A percentile compares a stretch with the other conserved stretches of the same genome.
Evolutionary conservation across 2,113 vertebrate species (phyloP).

Genomic region (Callocephalon fimbriatum): DNA sequence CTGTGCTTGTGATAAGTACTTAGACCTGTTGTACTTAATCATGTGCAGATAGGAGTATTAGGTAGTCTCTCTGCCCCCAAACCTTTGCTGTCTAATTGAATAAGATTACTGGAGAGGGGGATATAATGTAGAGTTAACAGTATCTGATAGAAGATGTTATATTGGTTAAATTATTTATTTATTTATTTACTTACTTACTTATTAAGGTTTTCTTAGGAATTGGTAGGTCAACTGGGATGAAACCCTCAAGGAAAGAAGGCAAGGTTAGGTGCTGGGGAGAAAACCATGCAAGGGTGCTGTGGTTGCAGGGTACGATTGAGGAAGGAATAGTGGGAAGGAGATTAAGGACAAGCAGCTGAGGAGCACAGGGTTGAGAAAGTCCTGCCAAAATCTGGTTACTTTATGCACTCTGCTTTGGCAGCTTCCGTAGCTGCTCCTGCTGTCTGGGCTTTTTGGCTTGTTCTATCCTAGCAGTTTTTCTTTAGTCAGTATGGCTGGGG

Average conservation of each 20-base stretch:
- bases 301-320: accelerated
- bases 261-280: neutral
- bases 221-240: neutral
- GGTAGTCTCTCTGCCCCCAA: neutral
- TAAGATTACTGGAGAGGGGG: neutral
- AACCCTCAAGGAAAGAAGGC: neutral
- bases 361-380: neutral
- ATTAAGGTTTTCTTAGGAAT: neutral
- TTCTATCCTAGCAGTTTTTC: neutral
- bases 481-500: neutral
- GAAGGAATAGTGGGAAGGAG: neutral
- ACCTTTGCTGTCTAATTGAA: neutral
- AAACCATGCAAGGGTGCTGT: neutral
- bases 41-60: neutral
- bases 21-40: neutral
- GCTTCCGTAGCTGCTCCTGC: neutral
- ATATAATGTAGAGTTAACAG: neutral
- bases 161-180: neutral
- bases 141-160: neutral
- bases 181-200: neutral
- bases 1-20: neutral
- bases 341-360: neutral
- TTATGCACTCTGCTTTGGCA: neutral
- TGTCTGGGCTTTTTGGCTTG: neutral
- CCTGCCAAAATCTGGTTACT: neutral